Percentiles rank a stretch among this genome's conserved stretches.
These are phyloP conservation scores for Actias luna DNA, from an alignment of 2,888 invertebrate genomes.

Conservation along the genomic window DNA sequence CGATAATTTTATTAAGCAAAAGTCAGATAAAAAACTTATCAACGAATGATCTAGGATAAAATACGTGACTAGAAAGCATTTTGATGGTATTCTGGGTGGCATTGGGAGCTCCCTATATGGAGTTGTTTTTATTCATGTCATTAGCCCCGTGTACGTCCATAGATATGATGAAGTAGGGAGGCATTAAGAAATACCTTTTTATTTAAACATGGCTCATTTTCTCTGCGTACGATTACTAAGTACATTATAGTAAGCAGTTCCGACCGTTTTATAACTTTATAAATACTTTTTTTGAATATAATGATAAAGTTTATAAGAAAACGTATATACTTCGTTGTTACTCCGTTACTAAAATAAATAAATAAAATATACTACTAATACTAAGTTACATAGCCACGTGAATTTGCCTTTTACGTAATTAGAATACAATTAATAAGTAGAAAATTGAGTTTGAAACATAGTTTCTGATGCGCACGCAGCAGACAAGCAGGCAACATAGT, in stretches of 20 bases:
- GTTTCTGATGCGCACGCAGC: no score
- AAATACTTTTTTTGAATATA: no score
- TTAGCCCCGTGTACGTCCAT: conserved; percentile 48
- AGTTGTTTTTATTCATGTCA: conserved; percentile 65
- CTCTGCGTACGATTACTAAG: neutral
- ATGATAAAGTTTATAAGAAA: no score
- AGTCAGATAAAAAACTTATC: conserved; percentile 7
- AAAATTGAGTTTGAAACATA: no score
- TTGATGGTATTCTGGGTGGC: conserved; percentile 33
- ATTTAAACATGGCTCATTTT: neutral
- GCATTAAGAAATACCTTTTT: neutral
- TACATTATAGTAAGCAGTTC: neutral
- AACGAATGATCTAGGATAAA: conserved; percentile 15
- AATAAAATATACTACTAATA: no score
- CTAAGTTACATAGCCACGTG: no score
- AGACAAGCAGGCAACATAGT: no score
- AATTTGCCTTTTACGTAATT: no score
- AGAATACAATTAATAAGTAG: no score
- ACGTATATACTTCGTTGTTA: neutral
- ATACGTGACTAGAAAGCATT: conserved; percentile 19
- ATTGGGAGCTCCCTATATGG: conserved; percentile 59
- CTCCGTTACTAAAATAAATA: neutral
- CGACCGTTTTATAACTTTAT: neutral
- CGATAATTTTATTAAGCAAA: conserved; percentile 1
- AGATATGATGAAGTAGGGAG: conserved; percentile 20